Conservation (phyloP, 2,113 vertebrate genomes). For the Onychorhynchus coronatus region DNA sequence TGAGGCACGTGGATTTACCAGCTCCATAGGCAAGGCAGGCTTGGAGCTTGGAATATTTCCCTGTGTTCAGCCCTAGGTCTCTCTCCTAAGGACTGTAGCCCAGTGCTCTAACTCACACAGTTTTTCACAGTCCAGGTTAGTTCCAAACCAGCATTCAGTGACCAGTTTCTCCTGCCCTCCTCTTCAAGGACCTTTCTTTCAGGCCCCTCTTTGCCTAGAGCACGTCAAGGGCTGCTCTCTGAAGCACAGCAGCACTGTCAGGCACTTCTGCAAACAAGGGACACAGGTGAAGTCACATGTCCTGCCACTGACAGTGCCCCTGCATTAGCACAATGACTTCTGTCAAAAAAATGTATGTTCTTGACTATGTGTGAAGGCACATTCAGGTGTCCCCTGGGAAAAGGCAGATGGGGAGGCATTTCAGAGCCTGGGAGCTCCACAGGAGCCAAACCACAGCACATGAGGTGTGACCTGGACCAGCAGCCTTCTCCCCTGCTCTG, state of each 20-base stretch:
- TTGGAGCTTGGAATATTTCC: accelerated
- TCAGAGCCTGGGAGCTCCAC: background rate
- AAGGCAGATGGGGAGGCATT: background rate
- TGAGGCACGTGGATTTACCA: accelerated
- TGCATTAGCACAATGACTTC: background rate
- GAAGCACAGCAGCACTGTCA: background rate
- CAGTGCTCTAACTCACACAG: background rate
- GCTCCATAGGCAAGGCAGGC: background rate
- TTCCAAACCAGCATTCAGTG: accelerated
- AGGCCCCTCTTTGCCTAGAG: background rate
- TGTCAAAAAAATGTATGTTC: accelerated
- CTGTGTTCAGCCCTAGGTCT: background rate
- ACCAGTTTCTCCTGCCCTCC: background rate
- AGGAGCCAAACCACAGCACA: background rate
- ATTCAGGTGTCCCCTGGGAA: background rate
- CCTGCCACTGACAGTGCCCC: background rate
- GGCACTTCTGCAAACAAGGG: background rate
- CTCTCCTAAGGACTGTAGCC: background rate
- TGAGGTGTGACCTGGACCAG: background rate
- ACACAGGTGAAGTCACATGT: background rate
- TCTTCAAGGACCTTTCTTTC: background rate
- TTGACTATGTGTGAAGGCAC: accelerated
- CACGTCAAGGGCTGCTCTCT: background rate
- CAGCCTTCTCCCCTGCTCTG: background rate
- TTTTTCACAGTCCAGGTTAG: background rate